These are phyloP conservation scores for Phalacrocorax aristotelis DNA, from an alignment of 2,113 vertebrate species.

Conservation along the genomic window DNA sequence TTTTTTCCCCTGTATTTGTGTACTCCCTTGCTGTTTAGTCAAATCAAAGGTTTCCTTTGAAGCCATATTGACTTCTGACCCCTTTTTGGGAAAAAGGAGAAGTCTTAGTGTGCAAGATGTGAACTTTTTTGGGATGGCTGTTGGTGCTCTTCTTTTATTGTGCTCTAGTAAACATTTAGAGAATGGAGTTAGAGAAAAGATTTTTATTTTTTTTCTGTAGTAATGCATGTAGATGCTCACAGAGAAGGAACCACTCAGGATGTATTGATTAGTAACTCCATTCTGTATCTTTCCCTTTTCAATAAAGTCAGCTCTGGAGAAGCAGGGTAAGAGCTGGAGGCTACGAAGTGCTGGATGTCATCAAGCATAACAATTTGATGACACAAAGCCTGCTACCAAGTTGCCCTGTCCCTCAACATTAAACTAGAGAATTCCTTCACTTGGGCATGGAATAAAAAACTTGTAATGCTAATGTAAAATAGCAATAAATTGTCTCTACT, in stretches of 20 bases:
- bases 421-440: background rate
- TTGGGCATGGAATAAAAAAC: background rate
- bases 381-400: background rate
- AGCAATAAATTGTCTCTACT: background rate
- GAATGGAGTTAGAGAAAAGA: background rate
- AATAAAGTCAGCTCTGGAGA: background rate
- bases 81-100: background rate
- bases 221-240: background rate
- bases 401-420: background rate
- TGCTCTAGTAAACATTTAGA: background rate
- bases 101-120: background rate
- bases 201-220: background rate
- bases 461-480: background rate
- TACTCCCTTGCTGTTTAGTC: background rate
- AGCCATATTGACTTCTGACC: background rate
- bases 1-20: background rate
- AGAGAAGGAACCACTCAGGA: background rate
- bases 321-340: background rate
- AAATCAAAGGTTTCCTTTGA: background rate
- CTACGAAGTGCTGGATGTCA: background rate
- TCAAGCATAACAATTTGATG: background rate
- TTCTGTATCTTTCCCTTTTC: background rate
- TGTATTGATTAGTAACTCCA: background rate
- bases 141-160: background rate
- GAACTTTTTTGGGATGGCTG: background rate